Percentiles rank a stretch among this genome's conserved stretches.
Conservation (phyloP, 2,797 vertebrate genomes). For the Epinephelus awoara region DNA sequence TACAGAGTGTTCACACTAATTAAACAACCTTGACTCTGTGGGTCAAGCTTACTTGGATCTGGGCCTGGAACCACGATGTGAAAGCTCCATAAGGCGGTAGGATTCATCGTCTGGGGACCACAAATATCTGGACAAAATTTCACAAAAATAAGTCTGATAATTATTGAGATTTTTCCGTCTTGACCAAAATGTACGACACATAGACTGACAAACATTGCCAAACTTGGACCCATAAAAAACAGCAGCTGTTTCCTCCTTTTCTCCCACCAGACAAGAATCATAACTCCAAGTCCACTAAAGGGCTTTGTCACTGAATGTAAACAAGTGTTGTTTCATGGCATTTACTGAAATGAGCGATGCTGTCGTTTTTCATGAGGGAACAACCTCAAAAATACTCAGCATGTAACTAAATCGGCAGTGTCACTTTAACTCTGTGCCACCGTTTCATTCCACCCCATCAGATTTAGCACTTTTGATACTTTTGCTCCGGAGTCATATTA, state of each 20-base stretch:
- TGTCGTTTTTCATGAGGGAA: neutral
- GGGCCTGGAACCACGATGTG: no score
- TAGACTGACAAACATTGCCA: no score
- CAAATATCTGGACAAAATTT: no score
- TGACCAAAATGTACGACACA: no score
- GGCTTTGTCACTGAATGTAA: neutral
- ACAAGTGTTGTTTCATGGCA: neutral
- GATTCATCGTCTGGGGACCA: no score
- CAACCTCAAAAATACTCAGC: neutral
- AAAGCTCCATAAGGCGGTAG: no score
- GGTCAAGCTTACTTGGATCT: no score
- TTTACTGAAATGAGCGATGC: neutral
- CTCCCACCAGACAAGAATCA: neutral
- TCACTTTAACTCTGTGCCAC: neutral
- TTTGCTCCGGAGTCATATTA: slow-evolving; percentile 17
- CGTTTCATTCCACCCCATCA: neutral
- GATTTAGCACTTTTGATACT: neutral
- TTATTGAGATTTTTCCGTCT: no score
- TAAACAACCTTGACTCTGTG: no score
- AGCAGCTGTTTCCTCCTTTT: neutral
- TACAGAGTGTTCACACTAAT: no score
- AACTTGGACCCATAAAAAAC: no score
- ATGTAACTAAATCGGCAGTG: neutral
- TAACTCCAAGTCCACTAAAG: neutral
- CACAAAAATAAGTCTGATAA: no score